phyloP scores from a whole-genome alignment of 2,113 vertebrate genomes.

The Lophius piscatorius region DNA sequence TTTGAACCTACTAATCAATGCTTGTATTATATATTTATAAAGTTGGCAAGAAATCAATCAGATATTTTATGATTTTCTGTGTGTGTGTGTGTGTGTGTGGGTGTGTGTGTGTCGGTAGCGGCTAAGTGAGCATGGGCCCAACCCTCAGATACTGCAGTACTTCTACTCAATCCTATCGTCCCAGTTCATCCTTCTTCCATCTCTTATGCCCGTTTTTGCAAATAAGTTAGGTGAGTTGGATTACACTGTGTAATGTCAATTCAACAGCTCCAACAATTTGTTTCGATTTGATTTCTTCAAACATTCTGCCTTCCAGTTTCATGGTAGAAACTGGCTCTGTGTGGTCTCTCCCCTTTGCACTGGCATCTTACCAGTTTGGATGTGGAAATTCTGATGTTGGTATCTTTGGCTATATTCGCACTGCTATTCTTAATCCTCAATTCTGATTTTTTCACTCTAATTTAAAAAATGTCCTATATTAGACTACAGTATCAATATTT shows the following conservation, averaged over 20 bases:
- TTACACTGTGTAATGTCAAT: not conserved
- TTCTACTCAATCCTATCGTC: conserved; percentile 85
- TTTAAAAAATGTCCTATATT: too few species aligned
- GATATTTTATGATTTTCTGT: conserved; percentile 5
- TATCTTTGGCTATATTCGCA: not conserved
- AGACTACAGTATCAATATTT: too few species aligned
- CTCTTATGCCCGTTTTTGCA: conserved; percentile 85
- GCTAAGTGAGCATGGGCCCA: conserved; percentile 78
- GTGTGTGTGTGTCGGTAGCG: conserved; percentile 75
- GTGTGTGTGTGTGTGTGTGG: conserved; percentile 22
- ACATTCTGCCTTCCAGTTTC: not conserved
- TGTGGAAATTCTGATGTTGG: not conserved
- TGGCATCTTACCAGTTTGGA: not conserved
- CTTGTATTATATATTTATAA: conserved; percentile 1
- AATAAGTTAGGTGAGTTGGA: conserved; percentile 87
- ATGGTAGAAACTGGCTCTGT: not conserved
- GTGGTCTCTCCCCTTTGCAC: not conserved
- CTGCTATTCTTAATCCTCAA: too few species aligned
- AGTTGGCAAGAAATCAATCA: conserved; percentile 18
- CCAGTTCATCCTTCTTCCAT: conserved; percentile 86
- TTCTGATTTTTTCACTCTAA: too few species aligned
- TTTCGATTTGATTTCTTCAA: not conserved
- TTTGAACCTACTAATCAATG: conserved; percentile 11
- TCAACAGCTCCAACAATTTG: not conserved
- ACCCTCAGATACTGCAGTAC: conserved; percentile 81